phyloP scores from a whole-genome alignment of 23 tunicate genomes.

The Ascidia mentula region DNA sequence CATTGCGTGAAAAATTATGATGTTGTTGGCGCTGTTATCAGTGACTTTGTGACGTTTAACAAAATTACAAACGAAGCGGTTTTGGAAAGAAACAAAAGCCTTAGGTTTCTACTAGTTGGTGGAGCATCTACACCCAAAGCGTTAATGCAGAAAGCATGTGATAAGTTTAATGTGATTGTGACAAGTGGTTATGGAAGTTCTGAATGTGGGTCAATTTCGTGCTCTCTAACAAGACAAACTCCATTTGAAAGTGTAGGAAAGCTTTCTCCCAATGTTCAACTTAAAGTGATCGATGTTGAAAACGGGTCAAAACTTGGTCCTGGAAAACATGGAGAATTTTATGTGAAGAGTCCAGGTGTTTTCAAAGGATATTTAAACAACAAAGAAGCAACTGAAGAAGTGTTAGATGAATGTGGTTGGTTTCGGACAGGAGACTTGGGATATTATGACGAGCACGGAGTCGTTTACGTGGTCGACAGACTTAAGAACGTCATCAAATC shows the following conservation, averaged over 20 bases:
- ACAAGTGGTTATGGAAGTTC: neutral
- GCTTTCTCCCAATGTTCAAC: neutral
- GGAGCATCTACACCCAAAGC: neutral
- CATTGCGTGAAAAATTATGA: neutral
- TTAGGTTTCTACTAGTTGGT: neutral
- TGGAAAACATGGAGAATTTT: constrained; percentile 5
- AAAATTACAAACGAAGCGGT: neutral
- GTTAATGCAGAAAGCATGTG: neutral
- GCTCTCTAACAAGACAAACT: neutral
- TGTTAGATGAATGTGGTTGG: neutral
- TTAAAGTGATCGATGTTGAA: neutral
- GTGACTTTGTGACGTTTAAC: neutral
- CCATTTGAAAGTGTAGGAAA: neutral
- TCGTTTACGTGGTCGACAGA: neutral
- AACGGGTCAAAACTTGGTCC: neutral
- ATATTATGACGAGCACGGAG: neutral
- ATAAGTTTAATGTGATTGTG: neutral
- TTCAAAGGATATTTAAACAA: neutral
- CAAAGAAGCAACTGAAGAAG: neutral
- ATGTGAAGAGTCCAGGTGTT: neutral
- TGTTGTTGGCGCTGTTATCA: neutral
- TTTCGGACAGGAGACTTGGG: neutral
- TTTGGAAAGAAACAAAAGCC: neutral
- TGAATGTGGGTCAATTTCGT: neutral
- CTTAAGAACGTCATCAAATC: too few relatives aligned